These are phyloP conservation scores for Upupa epops DNA, from an alignment of 2,113 vertebrate species.

Conservation along the genomic window DNA sequence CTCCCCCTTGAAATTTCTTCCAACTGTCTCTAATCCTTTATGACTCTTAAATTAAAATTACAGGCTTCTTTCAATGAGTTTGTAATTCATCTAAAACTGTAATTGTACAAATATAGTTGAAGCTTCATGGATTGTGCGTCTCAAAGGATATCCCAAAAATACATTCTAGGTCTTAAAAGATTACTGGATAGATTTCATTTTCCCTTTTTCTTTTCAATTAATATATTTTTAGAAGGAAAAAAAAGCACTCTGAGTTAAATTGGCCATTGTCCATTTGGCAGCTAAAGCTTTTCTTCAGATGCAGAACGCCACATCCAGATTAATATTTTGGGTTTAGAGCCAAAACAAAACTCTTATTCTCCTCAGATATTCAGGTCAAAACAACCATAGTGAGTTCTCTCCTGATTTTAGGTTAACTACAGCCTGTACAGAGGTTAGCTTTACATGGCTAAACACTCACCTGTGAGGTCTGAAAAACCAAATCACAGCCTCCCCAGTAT, in stretches of 20 bases:
- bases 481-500: neutral
- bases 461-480: neutral
- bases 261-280: neutral
- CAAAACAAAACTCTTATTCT: neutral
- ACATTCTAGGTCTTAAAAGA: neutral
- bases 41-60: neutral
- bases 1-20: slow-evolving; percentile 25
- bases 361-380: neutral
- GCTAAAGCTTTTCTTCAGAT: neutral
- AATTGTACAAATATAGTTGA: neutral
- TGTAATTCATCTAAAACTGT: slow-evolving; percentile 43
- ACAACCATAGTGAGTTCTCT: neutral
- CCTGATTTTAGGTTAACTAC: neutral
- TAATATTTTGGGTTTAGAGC: neutral
- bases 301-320: neutral
- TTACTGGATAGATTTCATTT: neutral
- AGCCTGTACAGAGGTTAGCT: neutral
- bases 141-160: slow-evolving; percentile 14
- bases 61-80: neutral
- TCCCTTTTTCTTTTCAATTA: neutral
- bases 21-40: slow-evolving; percentile 47
- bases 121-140: neutral
- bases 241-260: neutral
- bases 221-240: neutral
- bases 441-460: neutral